Percentiles rank a stretch among this genome's conserved stretches.
phyloP scores from a whole-genome alignment of 2,797 vertebrate species.

The Pantherophis vulpinus region DNA sequence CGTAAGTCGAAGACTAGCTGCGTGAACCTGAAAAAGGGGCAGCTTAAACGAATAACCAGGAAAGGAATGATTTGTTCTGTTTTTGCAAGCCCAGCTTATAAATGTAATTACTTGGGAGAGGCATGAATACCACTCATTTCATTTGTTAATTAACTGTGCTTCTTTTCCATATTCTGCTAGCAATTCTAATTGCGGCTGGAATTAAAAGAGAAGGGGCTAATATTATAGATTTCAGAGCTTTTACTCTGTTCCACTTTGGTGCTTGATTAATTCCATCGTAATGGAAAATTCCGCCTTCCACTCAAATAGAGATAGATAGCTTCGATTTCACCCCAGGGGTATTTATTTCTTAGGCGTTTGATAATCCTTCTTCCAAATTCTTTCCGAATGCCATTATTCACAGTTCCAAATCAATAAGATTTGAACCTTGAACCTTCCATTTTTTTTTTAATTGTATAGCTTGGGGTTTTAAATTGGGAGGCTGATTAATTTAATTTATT shows the following conservation, averaged over 20 bases:
- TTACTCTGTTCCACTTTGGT: neutral
- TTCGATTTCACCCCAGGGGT: neutral
- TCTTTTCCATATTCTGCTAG: neutral
- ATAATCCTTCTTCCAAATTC: neutral
- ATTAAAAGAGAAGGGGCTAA: neutral
- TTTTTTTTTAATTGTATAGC: no score
- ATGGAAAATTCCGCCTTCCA: conserved; percentile 22
- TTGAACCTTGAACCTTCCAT: neutral
- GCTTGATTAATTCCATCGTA: neutral
- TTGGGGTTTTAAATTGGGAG: no score
- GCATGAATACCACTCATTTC: accelerated
- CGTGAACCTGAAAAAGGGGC: no score
- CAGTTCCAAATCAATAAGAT: neutral
- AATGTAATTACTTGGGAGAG: neutral
- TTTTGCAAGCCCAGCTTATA: accelerated
- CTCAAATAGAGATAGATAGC: neutral
- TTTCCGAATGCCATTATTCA: neutral
- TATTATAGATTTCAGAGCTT: conserved; percentile 3
- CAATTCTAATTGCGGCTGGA: neutral
- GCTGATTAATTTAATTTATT: no score
- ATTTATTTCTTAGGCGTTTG: neutral
- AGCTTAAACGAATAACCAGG: no score
- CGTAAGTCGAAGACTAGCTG: neutral
- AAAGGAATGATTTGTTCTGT: neutral
- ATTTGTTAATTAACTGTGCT: neutral